Evolutionary conservation across 2,888 invertebrate species (phyloP), one percentile per base, ranked within the genome.

Genomic region (Doris montereyensis): DNA sequence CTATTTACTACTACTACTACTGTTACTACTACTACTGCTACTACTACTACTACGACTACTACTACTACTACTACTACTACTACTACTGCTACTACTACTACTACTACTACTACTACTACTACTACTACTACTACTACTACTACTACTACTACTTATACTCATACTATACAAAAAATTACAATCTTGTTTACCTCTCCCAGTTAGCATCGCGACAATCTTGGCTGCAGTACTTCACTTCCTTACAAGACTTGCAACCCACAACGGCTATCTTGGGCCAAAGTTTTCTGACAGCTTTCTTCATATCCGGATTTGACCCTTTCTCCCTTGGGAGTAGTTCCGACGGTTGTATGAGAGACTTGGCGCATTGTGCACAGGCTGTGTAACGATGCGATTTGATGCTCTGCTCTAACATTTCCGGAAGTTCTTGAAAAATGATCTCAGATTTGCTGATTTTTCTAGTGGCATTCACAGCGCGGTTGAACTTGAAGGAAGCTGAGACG

Each of bases 151-250:
- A 62, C 62, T 62, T 13, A 8, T 62, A 62, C 62, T 62, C 5
- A 5, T 62, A 13, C 62, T 41, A n/a, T n/a, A n/a, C n/a, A n/a
- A n/a, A n/a, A n/a, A n/a, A n/a, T n/a, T n/a, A 41, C 17, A 41
- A 41, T 41, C 52, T 5, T 10, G 26, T 58, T 41, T 68, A 78
- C 78, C 68, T 68, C 0, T 32, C 32, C 78, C 78, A 78, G 0
- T 67, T 62, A 2, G 73, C 34, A 21, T 58, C 17, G 3, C 78
- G 67, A 35, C 78, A 78, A 4, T 17, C 8, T 58, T 78, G 72
- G 28, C 78, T 78, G 34, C 78, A 78, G 72, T 74, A 78, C 2
- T 72, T 32, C 17, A 57, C 78, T 57, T 65, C 28, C 24, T 34
- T 32, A 30, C 78, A 78, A 26, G 13, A 24, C 4, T 52, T 30